Evolutionary conservation across 2,797 vertebrate genomes (phyloP).

Genomic region (Poeciliopsis presidionis): DNA sequence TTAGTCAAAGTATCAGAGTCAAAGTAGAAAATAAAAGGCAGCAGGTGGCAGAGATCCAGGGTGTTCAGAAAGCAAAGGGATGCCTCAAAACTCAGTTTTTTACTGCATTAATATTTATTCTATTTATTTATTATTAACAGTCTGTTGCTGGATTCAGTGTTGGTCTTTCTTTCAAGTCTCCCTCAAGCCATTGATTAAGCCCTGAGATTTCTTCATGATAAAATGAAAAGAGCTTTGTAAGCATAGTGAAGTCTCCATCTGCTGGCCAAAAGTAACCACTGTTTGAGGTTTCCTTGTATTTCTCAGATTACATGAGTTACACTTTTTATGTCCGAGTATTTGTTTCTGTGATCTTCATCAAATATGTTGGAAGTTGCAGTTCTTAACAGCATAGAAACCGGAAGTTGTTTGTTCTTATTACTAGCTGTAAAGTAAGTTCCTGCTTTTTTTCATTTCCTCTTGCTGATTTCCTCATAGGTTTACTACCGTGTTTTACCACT

Average conservation of each 20-base stretch:
- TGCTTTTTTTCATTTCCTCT: constrained; percentile 2
- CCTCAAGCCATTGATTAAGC: neutral
- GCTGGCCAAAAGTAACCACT: constrained; percentile 53
- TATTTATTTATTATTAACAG: neutral
- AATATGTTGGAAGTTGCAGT: neutral
- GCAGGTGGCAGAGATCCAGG: neutral
- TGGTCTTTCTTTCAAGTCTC: neutral
- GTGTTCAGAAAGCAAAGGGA: constrained; percentile 7
- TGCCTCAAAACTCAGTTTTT: neutral
- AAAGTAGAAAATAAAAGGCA: constrained; percentile 25
- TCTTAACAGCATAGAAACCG: neutral
- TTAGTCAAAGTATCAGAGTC: too few species aligned
- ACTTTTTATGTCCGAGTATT: neutral
- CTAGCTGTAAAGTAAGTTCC: neutral
- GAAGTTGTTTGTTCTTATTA: neutral
- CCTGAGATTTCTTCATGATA: neutral
- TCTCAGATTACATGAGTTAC: neutral
- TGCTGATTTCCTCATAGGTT: neutral
- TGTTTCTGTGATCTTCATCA: neutral
- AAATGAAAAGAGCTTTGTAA: neutral
- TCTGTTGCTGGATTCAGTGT: neutral
- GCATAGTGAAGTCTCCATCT: constrained; percentile 57
- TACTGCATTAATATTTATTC: neutral
- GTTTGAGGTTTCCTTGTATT: neutral
- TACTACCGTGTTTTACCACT: neutral